A percentile compares a stretch with the other conserved stretches of the same genome.
phyloP scores from a whole-genome alignment of 2,113 vertebrate species.

The Aptenodytes patagonicus region DNA sequence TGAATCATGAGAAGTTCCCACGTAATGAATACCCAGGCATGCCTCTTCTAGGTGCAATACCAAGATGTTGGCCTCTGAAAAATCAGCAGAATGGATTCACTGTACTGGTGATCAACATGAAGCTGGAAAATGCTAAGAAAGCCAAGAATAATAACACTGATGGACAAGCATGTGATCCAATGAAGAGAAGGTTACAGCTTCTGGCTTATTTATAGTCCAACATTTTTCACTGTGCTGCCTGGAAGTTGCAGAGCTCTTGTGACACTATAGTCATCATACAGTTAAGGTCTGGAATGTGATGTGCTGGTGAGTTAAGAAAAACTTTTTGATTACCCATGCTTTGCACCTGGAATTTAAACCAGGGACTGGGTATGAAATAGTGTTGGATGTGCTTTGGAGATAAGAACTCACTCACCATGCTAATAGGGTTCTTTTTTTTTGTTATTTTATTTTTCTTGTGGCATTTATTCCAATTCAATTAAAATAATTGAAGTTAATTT shows the following conservation, averaged over 20 bases:
- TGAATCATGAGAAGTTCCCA: background rate
- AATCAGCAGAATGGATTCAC: background rate
- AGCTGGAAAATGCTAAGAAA: background rate
- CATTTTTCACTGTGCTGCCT: background rate
- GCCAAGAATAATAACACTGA: background rate
- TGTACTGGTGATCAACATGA: background rate
- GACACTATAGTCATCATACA: constrained; percentile 17
- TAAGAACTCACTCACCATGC: background rate
- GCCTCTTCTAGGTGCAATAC: background rate
- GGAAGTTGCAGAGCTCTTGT: background rate
- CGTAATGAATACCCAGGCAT: background rate
- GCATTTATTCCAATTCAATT: background rate
- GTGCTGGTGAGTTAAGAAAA: constrained; percentile 44
- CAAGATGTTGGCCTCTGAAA: background rate
- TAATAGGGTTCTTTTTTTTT: background rate
- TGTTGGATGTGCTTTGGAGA: constrained; percentile 42
- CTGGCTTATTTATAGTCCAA: background rate
- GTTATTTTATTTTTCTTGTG: background rate
- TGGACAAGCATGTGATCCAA: background rate
- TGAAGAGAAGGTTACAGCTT: background rate
- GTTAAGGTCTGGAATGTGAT: constrained; percentile 57
- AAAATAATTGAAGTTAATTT: constrained; percentile 8
- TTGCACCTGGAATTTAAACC: constrained; percentile 49
- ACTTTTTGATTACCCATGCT: constrained; percentile 52
- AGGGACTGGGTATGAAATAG: background rate